Conservation (phyloP, 2,797 vertebrate genomes). For the Crenuchus spilurus region DNA sequence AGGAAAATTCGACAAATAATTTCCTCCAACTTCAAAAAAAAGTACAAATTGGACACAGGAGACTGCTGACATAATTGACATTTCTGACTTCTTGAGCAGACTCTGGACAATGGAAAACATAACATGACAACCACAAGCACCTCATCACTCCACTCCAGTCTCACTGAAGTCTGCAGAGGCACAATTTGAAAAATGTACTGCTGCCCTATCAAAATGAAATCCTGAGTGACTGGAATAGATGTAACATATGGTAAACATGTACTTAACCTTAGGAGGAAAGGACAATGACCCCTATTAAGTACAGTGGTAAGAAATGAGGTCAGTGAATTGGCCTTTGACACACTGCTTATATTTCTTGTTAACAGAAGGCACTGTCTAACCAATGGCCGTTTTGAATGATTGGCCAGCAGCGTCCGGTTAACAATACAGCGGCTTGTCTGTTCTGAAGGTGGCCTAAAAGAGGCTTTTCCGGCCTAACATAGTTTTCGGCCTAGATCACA, state of each 20-base stretch:
- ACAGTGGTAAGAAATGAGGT: slow-evolving; percentile 17
- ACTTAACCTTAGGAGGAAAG: slow-evolving; percentile 26
- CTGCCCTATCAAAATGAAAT: slow-evolving; percentile 39
- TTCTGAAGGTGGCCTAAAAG: slow-evolving; percentile 10
- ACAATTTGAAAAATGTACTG: slow-evolving; percentile 47
- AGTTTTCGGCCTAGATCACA: background rate
- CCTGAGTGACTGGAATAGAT: slow-evolving; percentile 38
- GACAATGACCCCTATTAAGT: slow-evolving; percentile 32
- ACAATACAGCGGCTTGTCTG: slow-evolving; percentile 5
- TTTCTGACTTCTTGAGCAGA: slow-evolving; percentile 37
- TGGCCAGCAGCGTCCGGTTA: background rate
- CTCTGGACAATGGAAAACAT: slow-evolving; percentile 57
- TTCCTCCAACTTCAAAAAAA: slow-evolving; percentile 51
- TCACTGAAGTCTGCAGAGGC: slow-evolving; percentile 47
- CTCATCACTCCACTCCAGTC: slow-evolving; percentile 53
- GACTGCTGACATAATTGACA: slow-evolving; percentile 59
- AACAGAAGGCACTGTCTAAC: slow-evolving; percentile 2
- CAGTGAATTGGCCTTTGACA: slow-evolving; percentile 22
- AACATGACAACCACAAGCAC: slow-evolving; percentile 54
- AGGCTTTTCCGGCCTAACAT: slow-evolving; percentile 18
- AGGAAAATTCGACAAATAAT: slow-evolving; percentile 52
- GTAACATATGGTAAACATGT: slow-evolving; percentile 42
- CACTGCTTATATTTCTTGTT: slow-evolving; percentile 47
- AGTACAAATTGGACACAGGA: slow-evolving; percentile 52
- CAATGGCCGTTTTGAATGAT: background rate